Percentiles rank a stretch among this genome's conserved stretches.
Conservation (phyloP, 92 coral and sea anemone genomes). For the Phymanthus crucifer region DNA sequence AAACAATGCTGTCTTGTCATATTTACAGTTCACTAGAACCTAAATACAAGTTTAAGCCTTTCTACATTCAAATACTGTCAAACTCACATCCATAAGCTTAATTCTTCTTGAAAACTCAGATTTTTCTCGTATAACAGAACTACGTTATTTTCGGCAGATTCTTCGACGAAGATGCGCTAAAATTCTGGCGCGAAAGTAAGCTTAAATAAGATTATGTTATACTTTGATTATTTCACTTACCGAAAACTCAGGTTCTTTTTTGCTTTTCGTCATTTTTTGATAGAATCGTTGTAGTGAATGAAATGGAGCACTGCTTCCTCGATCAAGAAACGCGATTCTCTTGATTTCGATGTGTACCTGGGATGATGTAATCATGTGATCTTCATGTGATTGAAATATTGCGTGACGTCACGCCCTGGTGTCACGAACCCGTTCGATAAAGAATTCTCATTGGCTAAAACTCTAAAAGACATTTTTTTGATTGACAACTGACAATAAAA, state of each 20-base stretch:
- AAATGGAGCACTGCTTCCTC: not conserved
- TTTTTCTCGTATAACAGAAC: not conserved
- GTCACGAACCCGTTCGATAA: too few relatives aligned
- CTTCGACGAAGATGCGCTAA: not conserved
- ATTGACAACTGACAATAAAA: too few relatives aligned
- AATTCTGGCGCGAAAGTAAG: not conserved
- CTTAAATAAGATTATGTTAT: not conserved
- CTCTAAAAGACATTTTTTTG: too few relatives aligned
- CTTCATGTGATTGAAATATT: not conserved
- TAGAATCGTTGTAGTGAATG: not conserved
- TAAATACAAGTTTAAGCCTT: not conserved
- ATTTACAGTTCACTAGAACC: not conserved
- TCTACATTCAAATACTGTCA: not conserved
- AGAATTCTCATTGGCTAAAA: too few relatives aligned
- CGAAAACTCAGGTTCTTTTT: not conserved
- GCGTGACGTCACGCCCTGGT: not conserved
- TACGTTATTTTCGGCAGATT: not conserved
- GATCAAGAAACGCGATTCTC: not conserved
- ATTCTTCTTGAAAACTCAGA: not conserved
- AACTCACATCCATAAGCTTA: not conserved
- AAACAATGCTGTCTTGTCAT: not conserved
- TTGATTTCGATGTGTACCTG: not conserved
- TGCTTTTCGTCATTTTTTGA: not conserved
- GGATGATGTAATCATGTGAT: slow-evolving; percentile 4
- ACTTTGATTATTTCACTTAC: not conserved